Evolutionary conservation across 2,888 invertebrate species (phyloP), one percentile per base, ranked within the genome.

Genomic region (Harpagoxenus sublaevis): DNA sequence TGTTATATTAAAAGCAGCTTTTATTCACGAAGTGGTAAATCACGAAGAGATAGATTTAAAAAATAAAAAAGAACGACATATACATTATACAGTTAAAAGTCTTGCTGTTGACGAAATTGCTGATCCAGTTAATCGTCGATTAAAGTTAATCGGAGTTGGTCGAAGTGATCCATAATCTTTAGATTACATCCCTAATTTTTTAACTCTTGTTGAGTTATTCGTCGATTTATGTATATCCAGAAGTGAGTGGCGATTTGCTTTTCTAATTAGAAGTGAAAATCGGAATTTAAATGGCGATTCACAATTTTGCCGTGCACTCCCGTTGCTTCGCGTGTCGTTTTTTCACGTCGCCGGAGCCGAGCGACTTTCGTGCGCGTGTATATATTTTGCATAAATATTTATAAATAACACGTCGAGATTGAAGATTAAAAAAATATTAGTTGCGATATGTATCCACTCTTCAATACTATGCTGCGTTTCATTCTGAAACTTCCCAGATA

Each of bases 231-330:
- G 15, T 79, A 51, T 12, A 28, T 60, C 9, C 60, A 5, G 71
- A 79, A 79, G 60, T 62, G 48, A 79, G 71, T 28, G 12, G 60
- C 60, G 12, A 48, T 79, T 79, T 48, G 18, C 79, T 35, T 60
- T 8, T 35, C 18, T 45, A 71, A 71, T 79, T 79, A 79, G 73
- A 79, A 79, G 60, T 79, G 73, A 79, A 79, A 71, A 79, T 79
- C 73, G 60, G 39, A 35, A 79, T 48, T 71, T 71, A 71, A 79
- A 79, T 71, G 73, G 71, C 60, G 48, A 71, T 42, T 31, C 23
- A 45, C 15, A 57, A n/a, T 57, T 70, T 70, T 48, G 23, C 23
- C 48, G 35, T 48, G n/a, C n/a, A 3, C 15, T 55, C 18, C 1
- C 9, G n/a, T 78, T 18, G 31, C 31, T 45, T 78, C 31, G 65